These are phyloP conservation scores for Zenarchopterus dispar DNA, from an alignment of 2,797 vertebrate genomes.

Conservation along the genomic window DNA sequence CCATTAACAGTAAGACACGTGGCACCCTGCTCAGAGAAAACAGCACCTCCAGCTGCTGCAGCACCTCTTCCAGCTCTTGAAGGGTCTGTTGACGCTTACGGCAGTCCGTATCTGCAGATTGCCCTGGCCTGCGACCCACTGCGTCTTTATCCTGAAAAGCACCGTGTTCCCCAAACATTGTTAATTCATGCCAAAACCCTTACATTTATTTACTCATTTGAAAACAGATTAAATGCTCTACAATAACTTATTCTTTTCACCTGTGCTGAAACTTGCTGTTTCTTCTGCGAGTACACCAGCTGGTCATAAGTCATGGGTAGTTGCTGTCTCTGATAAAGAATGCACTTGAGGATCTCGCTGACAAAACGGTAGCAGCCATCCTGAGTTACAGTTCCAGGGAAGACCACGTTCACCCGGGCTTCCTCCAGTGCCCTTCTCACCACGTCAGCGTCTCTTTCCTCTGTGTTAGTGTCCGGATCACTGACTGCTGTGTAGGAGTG, in stretches of 20 bases:
- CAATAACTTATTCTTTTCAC: conserved; percentile 41
- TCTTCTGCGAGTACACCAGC: conserved; percentile 86
- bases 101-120: conserved; percentile 67
- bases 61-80: conserved; percentile 86
- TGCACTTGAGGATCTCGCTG: conserved; percentile 92
- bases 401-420: conserved; percentile 83
- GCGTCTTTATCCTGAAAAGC: conserved; percentile 78
- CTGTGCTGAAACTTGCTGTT: conserved; percentile 66
- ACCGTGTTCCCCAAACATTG: conserved; percentile 3
- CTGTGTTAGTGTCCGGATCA: conserved; percentile 14
- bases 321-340: conserved; percentile 94
- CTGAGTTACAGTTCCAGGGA: conserved; percentile 86
- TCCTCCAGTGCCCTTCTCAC: conserved; percentile 67
- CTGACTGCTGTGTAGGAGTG: conserved; percentile 9
- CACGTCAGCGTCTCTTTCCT: conserved; percentile 67
- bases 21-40: conserved; percentile 91
- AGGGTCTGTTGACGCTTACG: conserved; percentile 87
- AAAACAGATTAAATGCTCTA: neutral
- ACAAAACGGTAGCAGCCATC: conserved; percentile 90
- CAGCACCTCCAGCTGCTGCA: conserved; percentile 88
- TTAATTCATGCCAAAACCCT: neutral
- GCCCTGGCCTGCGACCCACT: conserved; percentile 66
- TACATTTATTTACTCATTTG: neutral
- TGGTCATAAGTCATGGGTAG: conserved; percentile 95
- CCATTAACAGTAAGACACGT: conserved; percentile 90